Conservation (phyloP, 2,113 vertebrate species). For the Bubalus kerabau region DNA sequence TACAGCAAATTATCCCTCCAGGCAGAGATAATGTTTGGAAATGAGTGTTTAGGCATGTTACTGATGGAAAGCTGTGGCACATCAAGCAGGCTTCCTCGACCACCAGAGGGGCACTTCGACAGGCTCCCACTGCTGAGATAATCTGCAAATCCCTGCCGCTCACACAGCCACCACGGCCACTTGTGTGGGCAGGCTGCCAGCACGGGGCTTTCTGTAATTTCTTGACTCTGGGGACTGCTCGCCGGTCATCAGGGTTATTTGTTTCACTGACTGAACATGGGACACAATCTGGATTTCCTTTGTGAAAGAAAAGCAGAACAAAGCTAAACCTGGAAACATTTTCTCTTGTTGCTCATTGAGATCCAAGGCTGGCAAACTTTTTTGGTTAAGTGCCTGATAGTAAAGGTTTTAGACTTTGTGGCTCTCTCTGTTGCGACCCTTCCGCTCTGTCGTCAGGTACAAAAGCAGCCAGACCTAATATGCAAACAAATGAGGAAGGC, state of each 20-base stretch:
- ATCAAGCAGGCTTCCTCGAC: neutral
- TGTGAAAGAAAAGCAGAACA: neutral
- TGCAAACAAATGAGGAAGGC: neutral
- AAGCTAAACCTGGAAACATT: neutral
- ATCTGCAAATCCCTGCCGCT: slow-evolving; percentile 38
- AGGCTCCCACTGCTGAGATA: slow-evolving; percentile 17
- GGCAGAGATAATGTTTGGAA: slow-evolving; percentile 38
- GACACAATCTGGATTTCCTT: slow-evolving; percentile 39
- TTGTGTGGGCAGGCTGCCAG: neutral
- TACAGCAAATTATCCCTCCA: slow-evolving; percentile 57
- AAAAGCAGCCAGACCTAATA: neutral
- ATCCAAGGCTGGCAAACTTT: neutral
- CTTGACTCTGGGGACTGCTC: neutral
- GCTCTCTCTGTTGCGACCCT: neutral
- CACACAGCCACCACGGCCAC: neutral
- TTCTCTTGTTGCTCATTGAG: neutral
- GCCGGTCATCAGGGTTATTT: slow-evolving; percentile 33
- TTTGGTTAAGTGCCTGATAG: neutral
- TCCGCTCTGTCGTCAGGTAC: neutral
- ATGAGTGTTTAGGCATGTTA: slow-evolving; percentile 28
- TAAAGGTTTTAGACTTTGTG: neutral
- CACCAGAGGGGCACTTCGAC: slow-evolving; percentile 6
- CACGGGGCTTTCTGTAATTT: neutral
- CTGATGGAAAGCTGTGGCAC: slow-evolving; percentile 25
- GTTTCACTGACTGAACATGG: slow-evolving; percentile 19